phyloP scores from a whole-genome alignment of 2,888 invertebrate species.

The Nemapogon koenigi region DNA sequence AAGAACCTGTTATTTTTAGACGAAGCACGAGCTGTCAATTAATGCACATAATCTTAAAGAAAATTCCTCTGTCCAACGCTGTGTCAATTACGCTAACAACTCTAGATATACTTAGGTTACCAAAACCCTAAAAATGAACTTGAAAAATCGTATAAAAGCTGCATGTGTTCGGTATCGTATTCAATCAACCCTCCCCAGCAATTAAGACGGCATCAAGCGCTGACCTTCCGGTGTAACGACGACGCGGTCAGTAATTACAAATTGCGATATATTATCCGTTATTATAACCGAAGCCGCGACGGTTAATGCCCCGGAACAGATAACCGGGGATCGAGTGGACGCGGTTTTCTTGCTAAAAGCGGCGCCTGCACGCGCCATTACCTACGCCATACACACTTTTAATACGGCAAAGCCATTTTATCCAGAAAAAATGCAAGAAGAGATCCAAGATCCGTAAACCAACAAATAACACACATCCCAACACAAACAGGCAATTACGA shows the following conservation, averaged over 20 bases:
- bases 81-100: too few species aligned
- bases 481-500: slow-evolving; percentile 8
- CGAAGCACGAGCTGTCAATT: too few species aligned
- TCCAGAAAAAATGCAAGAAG: background rate
- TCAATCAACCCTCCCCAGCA: slow-evolving; percentile 8
- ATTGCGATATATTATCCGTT: slow-evolving; percentile 19
- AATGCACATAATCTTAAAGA: too few species aligned
- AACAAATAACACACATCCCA: slow-evolving; percentile 4
- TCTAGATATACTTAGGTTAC: too few species aligned
- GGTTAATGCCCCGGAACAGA: slow-evolving; percentile 20
- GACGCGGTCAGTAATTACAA: slow-evolving; percentile 19
- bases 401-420: slow-evolving; percentile 7
- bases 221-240: slow-evolving; percentile 12
- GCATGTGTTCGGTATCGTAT: slow-evolving; percentile 6
- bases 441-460: background rate
- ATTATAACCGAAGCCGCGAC: slow-evolving; percentile 13
- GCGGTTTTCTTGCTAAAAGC: slow-evolving; percentile 12
- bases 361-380: slow-evolving; percentile 22
- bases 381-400: slow-evolving; percentile 11
- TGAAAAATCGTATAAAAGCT: background rate
- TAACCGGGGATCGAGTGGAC: slow-evolving; percentile 10
- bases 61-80: too few species aligned
- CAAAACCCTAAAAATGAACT: background rate
- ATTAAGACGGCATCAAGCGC: slow-evolving; percentile 6
- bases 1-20: too few species aligned